Percentiles rank a stretch among this genome's conserved stretches.
phyloP scores from a whole-genome alignment of 2,797 vertebrate genomes.

The Hippocampus kuda region DNA sequence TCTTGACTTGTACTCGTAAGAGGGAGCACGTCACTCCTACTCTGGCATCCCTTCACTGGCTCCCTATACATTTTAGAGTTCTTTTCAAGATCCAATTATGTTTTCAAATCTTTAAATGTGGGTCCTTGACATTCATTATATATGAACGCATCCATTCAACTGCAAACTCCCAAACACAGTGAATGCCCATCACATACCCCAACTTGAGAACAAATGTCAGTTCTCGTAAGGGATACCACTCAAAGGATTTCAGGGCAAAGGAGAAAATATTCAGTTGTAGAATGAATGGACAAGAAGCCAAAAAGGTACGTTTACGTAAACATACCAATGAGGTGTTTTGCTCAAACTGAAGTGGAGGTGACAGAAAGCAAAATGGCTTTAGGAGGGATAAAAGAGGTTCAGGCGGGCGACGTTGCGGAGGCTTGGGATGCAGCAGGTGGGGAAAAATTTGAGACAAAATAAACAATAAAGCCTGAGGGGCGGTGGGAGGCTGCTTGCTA shows the following conservation, averaged over 20 bases:
- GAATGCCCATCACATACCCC: not conserved
- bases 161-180: not conserved
- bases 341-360: constrained; percentile 23
- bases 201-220: constrained; percentile 16
- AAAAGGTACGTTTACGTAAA: constrained; percentile 16
- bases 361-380: constrained; percentile 26
- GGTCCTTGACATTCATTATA: not conserved
- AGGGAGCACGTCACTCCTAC: too few species aligned
- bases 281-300: constrained; percentile 9
- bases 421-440: constrained; percentile 30
- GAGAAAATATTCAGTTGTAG: not conserved
- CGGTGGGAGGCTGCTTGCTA: constrained; percentile 21
- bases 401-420: not conserved
- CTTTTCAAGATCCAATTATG: too few species aligned
- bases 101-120: too few species aligned
- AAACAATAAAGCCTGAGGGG: constrained; percentile 22
- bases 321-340: constrained; percentile 27
- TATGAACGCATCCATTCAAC: not conserved
- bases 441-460: constrained; percentile 33
- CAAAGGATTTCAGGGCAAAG: not conserved
- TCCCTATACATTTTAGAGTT: too few species aligned
- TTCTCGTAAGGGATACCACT: not conserved
- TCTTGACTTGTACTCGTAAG: too few species aligned
- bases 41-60: too few species aligned
- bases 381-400: constrained; percentile 7